Evolutionary conservation across 2,888 invertebrate species (phyloP).

Genomic region (Phragmatobia fuliginosa): DNA sequence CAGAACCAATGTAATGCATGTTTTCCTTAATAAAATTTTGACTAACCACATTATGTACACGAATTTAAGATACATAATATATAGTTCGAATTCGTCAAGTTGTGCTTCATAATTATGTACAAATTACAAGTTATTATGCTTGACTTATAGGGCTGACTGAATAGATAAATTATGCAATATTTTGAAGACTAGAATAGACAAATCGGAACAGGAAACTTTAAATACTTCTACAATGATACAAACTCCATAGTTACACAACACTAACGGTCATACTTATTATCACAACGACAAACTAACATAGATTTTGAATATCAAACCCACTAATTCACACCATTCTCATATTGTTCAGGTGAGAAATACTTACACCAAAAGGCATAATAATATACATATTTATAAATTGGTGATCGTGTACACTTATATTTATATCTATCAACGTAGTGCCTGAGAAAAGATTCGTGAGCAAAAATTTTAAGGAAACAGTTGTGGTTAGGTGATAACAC

Average conservation of each 20-base stretch:
- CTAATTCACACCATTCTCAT: slow-evolving; percentile 23
- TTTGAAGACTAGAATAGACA: slow-evolving; percentile 74
- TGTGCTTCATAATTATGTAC: slow-evolving; percentile 79
- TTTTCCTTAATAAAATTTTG: slow-evolving; percentile 26
- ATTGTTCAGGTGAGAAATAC: slow-evolving; percentile 23
- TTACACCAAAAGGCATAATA: slow-evolving; percentile 16
- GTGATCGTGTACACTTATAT: slow-evolving; percentile 27
- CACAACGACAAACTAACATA: slow-evolving; percentile 44
- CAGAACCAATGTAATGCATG: slow-evolving; percentile 11
- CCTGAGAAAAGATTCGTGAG: slow-evolving; percentile 39
- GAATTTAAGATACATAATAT: slow-evolving; percentile 21
- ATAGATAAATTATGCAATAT: slow-evolving; percentile 62
- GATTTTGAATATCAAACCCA: slow-evolving; percentile 28
- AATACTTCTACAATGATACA: slow-evolving; percentile 37
- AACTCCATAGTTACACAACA: slow-evolving; percentile 47
- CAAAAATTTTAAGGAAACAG: slow-evolving; percentile 34
- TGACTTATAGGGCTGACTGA: slow-evolving; percentile 58
- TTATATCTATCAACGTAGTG: slow-evolving; percentile 30
- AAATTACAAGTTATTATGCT: slow-evolving; percentile 71
- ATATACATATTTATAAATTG: slow-evolving; percentile 22
- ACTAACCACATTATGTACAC: slow-evolving; percentile 19
- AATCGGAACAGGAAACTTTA: slow-evolving; percentile 55
- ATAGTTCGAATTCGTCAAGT: slow-evolving; percentile 57
- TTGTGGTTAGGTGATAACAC: slow-evolving; percentile 23
- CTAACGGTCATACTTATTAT: slow-evolving; percentile 38